Percentiles rank a stretch among this genome's conserved stretches.
Evolutionary conservation across 2,797 vertebrate genomes (phyloP).

Genomic region (Balearica regulorum): DNA sequence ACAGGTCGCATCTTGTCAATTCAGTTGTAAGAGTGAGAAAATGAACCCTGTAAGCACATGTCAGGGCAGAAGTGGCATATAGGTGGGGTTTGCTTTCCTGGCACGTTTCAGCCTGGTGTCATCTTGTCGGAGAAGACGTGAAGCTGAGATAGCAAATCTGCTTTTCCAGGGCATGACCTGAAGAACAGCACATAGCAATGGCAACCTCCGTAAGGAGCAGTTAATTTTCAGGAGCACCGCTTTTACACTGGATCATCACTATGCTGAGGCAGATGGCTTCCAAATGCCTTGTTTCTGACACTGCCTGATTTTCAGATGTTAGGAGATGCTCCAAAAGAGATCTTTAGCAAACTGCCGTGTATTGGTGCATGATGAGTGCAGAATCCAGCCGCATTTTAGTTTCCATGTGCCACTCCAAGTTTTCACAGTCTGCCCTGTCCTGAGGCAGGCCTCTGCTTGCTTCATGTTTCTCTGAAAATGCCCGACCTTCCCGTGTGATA

Average conservation of each 20-base stretch:
- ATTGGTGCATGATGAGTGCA: neutral
- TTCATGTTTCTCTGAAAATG: neutral
- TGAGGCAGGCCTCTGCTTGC: neutral
- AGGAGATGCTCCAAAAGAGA: neutral
- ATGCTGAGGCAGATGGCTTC: slow-evolving; percentile 13
- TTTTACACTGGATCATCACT: neutral
- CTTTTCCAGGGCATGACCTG: neutral
- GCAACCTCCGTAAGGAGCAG: neutral
- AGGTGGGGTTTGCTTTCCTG: neutral
- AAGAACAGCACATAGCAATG: neutral
- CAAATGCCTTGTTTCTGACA: slow-evolving; percentile 30
- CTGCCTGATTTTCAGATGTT: slow-evolving; percentile 25
- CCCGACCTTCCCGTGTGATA: neutral
- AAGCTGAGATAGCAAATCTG: neutral
- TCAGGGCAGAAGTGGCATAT: neutral
- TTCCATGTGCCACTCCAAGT: neutral
- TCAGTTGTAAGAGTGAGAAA: neutral
- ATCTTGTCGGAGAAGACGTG: neutral
- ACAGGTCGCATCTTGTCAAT: neutral
- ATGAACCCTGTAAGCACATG: neutral
- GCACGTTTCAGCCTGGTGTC: neutral
- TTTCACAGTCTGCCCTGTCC: neutral
- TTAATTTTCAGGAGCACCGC: neutral
- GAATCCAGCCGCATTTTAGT: neutral
- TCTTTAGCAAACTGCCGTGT: neutral